These are phyloP conservation scores for Oligia strigilis DNA, from an alignment of 2,888 invertebrate genomes.

Conservation along the genomic window DNA sequence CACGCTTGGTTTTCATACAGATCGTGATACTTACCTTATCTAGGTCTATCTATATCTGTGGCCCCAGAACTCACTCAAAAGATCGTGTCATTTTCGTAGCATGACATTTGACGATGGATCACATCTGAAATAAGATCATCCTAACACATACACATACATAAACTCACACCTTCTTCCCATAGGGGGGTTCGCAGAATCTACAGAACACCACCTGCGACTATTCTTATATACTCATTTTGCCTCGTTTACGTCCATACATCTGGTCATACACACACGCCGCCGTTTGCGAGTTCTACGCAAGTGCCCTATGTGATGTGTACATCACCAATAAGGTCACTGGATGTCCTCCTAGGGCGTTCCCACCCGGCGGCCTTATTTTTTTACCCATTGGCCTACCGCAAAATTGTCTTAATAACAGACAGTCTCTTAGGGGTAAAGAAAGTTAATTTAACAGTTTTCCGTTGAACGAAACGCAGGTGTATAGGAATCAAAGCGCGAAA, in stretches of 20 bases:
- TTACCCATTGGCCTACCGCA: too few relatives aligned
- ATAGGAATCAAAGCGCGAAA: conserved; percentile 36
- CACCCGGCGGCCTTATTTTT: too few relatives aligned
- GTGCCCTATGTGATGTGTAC: background rate
- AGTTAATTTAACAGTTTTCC: conserved; percentile 6
- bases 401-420: too few relatives aligned
- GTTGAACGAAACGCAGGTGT: conserved; percentile 35
- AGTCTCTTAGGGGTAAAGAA: background rate
- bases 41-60: too few relatives aligned
- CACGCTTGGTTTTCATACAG: too few relatives aligned
- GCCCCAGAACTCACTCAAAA: background rate
- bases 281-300: background rate
- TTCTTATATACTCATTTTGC: background rate
- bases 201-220: background rate
- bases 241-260: background rate
- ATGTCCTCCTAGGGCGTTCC: background rate
- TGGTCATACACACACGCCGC: too few relatives aligned
- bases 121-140: background rate
- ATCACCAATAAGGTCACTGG: background rate
- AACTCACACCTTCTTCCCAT: background rate
- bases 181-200: background rate
- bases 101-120: background rate
- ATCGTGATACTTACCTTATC: too few relatives aligned
- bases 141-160: background rate
- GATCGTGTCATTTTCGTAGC: background rate